Evolutionary conservation across 2,797 vertebrate genomes (phyloP).

Genomic region (Scleropages formosus): DNA sequence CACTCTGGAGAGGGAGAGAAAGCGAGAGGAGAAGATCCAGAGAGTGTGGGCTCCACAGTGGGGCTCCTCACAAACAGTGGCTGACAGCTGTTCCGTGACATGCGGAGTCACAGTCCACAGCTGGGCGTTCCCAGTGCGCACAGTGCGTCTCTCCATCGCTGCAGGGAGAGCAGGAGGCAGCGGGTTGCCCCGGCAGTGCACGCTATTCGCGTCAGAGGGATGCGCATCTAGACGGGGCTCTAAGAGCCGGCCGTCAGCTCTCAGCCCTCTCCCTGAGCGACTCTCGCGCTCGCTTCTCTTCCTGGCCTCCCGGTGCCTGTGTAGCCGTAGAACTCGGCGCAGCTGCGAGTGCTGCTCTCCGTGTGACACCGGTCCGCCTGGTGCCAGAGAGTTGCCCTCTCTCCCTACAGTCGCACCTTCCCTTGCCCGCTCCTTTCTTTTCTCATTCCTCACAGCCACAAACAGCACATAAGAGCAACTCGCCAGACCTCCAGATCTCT

Average conservation of each 20-base stretch:
- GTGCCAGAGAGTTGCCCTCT: neutral
- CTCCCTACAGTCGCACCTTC: neutral
- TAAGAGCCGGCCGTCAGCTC: slow-evolving; percentile 26
- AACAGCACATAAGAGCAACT: neutral
- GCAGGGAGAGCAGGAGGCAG: neutral
- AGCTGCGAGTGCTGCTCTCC: no score
- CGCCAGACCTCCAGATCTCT: neutral
- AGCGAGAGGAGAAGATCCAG: neutral
- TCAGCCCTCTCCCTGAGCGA: no score
- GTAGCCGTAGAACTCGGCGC: neutral
- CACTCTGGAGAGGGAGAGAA: slow-evolving; percentile 46
- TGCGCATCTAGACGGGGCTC: no score
- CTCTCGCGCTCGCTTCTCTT: neutral
- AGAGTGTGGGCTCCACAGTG: neutral
- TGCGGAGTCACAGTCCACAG: no score
- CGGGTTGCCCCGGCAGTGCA: no score
- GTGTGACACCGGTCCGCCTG: neutral
- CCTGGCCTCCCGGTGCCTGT: neutral
- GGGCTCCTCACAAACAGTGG: no score
- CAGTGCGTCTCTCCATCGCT: neutral
- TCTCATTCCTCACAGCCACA: neutral
- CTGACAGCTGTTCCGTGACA: no score
- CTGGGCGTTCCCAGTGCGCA: no score
- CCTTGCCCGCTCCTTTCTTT: neutral
- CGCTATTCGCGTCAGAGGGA: no score